A percentile compares a stretch with the other conserved stretches of the same genome.
These are phyloP conservation scores for Catostylus mosaicus DNA, from an alignment of 30 jellyfish, hydroid and myxozoan species.

Conservation along the genomic window DNA sequence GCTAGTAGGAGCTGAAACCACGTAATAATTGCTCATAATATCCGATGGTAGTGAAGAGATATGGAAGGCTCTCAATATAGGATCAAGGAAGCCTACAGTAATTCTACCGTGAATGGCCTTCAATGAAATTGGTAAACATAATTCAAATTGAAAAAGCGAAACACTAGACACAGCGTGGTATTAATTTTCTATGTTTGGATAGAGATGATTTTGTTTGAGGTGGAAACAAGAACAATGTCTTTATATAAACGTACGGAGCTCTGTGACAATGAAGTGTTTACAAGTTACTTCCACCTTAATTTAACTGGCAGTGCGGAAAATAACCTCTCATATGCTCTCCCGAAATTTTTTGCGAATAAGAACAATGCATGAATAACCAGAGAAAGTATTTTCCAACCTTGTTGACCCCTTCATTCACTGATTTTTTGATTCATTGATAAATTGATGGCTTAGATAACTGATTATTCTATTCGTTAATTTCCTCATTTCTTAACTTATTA, in stretches of 20 bases:
- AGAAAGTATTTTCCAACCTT: too few species aligned
- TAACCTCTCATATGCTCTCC: too few species aligned
- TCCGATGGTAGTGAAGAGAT: not conserved
- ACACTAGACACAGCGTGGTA: conserved; percentile 10
- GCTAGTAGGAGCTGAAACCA: not conserved
- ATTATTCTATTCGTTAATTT: too few species aligned
- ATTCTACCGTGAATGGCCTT: not conserved
- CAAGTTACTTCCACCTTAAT: too few species aligned
- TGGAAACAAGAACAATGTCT: not conserved
- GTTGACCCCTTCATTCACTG: too few species aligned
- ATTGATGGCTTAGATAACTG: too few species aligned
- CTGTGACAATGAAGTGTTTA: too few species aligned
- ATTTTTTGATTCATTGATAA: too few species aligned
- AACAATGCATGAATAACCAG: too few species aligned
- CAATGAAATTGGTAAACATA: not conserved
- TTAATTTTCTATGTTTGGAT: not conserved
- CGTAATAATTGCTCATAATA: not conserved
- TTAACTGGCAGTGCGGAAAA: too few species aligned
- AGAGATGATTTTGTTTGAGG: not conserved
- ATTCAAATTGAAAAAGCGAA: not conserved
- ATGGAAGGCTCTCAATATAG: not conserved
- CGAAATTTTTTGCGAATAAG: too few species aligned
- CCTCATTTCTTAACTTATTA: too few species aligned
- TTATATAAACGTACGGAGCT: not conserved
- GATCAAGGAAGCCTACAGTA: not conserved